A percentile compares a stretch with the other conserved stretches of the same genome.
Conservation (phyloP, 2,113 vertebrate genomes). For the Menura novaehollandiae region DNA sequence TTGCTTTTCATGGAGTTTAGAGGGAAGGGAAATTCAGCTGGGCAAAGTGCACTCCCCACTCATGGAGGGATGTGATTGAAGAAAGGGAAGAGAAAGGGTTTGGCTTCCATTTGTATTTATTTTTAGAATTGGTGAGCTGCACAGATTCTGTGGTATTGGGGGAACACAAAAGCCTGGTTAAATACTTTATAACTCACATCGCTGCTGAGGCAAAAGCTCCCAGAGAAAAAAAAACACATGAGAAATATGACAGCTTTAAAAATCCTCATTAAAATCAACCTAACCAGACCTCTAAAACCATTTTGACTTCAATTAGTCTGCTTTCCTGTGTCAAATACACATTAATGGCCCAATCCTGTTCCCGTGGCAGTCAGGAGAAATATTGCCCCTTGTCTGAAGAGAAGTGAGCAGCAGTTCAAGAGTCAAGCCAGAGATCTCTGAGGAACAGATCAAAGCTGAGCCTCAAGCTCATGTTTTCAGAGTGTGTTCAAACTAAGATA, state of each 20-base stretch:
- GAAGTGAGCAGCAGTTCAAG: not conserved
- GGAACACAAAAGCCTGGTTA: conserved; percentile 21
- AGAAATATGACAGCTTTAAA: not conserved
- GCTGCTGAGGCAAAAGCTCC: not conserved
- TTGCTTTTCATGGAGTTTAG: conserved; percentile 3
- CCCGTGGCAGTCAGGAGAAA: not conserved
- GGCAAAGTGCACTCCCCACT: not conserved
- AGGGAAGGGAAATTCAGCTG: not conserved
- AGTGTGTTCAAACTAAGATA: not conserved
- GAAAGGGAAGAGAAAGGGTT: not conserved
- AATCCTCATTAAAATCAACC: conserved; percentile 44
- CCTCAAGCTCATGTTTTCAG: not conserved
- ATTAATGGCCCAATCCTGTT: not conserved
- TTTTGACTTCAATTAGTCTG: conserved; percentile 26
- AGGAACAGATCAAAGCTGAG: conserved; percentile 8
- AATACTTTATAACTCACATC: not conserved
- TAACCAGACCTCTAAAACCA: conserved; percentile 1
- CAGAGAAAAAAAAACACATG: not conserved
- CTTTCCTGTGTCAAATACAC: not conserved
- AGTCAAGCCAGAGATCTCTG: not conserved
- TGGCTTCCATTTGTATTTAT: conserved; percentile 22
- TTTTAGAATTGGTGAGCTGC: conserved; percentile 24
- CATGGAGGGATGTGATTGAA: not conserved
- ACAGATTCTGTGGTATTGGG: not conserved
- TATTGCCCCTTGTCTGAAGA: not conserved